phyloP scores from a whole-genome alignment of 2,113 vertebrate genomes.

The Carlito syrichta region DNA sequence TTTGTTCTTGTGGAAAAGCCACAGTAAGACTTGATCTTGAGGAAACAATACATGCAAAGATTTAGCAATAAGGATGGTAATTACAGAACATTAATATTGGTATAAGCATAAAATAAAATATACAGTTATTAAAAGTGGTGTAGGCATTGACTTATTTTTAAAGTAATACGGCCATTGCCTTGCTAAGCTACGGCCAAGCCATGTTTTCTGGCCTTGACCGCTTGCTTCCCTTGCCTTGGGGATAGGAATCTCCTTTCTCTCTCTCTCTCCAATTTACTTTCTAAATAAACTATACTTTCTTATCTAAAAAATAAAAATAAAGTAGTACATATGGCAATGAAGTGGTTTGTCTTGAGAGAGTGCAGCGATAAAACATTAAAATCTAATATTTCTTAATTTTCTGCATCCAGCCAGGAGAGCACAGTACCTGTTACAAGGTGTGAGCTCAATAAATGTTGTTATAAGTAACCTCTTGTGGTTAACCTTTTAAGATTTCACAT shows the following conservation, averaged over 20 bases:
- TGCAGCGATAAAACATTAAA: background rate
- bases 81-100: background rate
- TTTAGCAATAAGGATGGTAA: background rate
- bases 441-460: background rate
- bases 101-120: background rate
- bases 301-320: too few species aligned
- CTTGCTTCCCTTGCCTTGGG: too few species aligned
- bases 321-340: background rate
- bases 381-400: background rate
- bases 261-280: too few species aligned
- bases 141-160: background rate
- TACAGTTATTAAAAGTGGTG: background rate
- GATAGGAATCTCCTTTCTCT: too few species aligned
- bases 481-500: background rate
- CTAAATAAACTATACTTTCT: too few species aligned
- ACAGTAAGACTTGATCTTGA: background rate
- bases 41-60: background rate
- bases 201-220: too few species aligned
- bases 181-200: too few species aligned
- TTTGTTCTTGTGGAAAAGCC: background rate
- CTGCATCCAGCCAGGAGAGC: background rate
- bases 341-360: background rate
- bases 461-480: background rate
- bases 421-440: background rate
- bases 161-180: too few species aligned